Evolutionary conservation across 2,797 vertebrate species (phyloP).

Genomic region (Psittacula derbiana): DNA sequence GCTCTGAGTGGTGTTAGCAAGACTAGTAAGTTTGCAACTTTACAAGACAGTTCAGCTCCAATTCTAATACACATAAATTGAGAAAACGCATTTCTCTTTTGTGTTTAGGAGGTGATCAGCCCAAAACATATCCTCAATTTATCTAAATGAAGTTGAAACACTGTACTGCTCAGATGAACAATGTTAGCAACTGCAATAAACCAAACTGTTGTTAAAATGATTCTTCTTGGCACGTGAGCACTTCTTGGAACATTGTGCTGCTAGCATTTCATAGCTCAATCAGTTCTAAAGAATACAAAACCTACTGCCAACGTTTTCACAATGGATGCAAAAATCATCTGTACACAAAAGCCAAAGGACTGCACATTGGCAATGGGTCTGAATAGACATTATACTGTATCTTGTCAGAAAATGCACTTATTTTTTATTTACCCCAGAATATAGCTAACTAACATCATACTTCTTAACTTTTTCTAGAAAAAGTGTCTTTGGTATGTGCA

Average conservation of each 20-base stretch:
- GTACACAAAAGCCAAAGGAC: not conserved
- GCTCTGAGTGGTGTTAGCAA: not conserved
- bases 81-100: not conserved
- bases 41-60: not conserved
- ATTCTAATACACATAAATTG: not conserved
- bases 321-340: not conserved
- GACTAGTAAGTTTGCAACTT: not conserved
- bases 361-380: rapidly evolving
- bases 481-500: not conserved
- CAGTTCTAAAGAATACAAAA: not conserved
- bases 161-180: not conserved
- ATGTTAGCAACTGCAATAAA: not conserved
- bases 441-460: not conserved
- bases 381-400: not conserved
- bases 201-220: not conserved
- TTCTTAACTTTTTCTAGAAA: not conserved
- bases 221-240: not conserved
- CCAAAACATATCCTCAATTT: not conserved
- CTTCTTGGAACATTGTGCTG: not conserved
- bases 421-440: not conserved
- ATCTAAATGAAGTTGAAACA: not conserved
- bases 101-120: not conserved
- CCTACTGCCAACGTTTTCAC: not conserved
- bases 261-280: not conserved
- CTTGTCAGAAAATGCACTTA: not conserved